These are phyloP conservation scores for Coronaproctus castanopsis DNA, from an alignment of 2,888 invertebrate species.

Conservation along the genomic window DNA sequence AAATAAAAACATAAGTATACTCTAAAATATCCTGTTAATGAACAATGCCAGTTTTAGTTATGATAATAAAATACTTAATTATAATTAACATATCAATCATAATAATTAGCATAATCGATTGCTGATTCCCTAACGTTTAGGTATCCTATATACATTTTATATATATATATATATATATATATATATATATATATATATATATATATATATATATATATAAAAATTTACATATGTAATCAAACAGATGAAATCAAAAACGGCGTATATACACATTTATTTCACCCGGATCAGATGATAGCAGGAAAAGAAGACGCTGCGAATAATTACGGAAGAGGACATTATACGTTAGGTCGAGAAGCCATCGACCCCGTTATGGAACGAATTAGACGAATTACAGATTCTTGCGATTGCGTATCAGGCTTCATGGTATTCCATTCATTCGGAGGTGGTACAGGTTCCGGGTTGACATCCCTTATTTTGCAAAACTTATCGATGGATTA, in stretches of 20 bases:
- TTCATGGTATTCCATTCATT: constrained; percentile 35
- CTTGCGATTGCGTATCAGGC: constrained; percentile 36
- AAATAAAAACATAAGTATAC: too few species aligned
- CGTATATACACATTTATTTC: constrained; percentile 9
- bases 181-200: too few species aligned
- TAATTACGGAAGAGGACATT: constrained; percentile 10
- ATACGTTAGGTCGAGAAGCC: constrained; percentile 8
- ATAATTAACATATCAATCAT: too few species aligned
- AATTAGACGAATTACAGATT: constrained; percentile 40
- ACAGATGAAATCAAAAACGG: constrained; percentile 10
- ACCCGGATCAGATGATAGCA: constrained; percentile 11
- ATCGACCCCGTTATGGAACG: constrained; percentile 46
- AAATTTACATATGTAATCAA: neutral
- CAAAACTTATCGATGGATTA: neutral
- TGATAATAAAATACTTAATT: too few species aligned
- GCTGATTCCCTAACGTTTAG: too few species aligned
- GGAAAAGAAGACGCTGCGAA: constrained; percentile 14
- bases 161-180: too few species aligned
- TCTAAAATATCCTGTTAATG: too few species aligned
- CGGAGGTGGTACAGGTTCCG: constrained; percentile 60
- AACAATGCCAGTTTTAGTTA: too few species aligned
- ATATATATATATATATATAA: too few species aligned
- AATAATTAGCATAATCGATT: too few species aligned
- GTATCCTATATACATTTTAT: too few species aligned
- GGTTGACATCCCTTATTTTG: constrained; percentile 35